Evolutionary conservation across 2,113 vertebrate species (phyloP).

Genomic region (Austrofundulus limnaeus): DNA sequence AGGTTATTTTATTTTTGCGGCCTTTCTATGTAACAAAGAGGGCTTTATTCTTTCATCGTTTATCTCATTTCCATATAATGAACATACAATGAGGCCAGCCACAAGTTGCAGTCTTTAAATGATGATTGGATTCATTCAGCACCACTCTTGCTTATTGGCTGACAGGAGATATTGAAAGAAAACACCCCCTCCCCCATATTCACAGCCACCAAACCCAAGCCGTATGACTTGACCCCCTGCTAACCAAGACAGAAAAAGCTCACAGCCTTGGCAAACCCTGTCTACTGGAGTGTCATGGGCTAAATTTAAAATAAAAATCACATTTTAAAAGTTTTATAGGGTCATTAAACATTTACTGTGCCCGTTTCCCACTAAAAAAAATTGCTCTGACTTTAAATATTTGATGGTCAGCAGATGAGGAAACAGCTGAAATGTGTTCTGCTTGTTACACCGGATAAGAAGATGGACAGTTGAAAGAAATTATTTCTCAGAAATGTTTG

Average conservation of each 20-base stretch:
- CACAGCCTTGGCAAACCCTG: slow-evolving; percentile 15
- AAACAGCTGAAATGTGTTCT: background rate
- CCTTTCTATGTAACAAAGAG: background rate
- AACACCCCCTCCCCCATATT: slow-evolving; percentile 65
- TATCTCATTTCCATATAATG: background rate
- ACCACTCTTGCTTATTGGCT: slow-evolving; percentile 73
- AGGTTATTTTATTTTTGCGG: background rate
- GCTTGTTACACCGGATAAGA: slow-evolving; percentile 22
- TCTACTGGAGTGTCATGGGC: slow-evolving; percentile 28
- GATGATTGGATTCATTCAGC: slow-evolving; percentile 68
- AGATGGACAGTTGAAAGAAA: slow-evolving; percentile 1
- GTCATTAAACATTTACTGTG: background rate
- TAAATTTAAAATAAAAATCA: slow-evolving; percentile 2
- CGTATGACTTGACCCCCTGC: slow-evolving; percentile 65
- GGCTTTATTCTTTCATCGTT: background rate
- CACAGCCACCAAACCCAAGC: slow-evolving; percentile 47
- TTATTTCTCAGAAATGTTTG: background rate
- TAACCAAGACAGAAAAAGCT: slow-evolving; percentile 36
- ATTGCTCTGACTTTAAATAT: background rate
- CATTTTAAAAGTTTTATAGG: background rate
- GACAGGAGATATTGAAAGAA: slow-evolving; percentile 74
- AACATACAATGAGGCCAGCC: slow-evolving; percentile 22
- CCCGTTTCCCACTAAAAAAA: background rate
- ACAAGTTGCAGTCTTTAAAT: slow-evolving; percentile 40
- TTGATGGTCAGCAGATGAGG: background rate